A percentile compares a stretch with the other conserved stretches of the same genome.
Evolutionary conservation across 2,888 invertebrate species (phyloP).

Genomic region (Gortyna flavago): DNA sequence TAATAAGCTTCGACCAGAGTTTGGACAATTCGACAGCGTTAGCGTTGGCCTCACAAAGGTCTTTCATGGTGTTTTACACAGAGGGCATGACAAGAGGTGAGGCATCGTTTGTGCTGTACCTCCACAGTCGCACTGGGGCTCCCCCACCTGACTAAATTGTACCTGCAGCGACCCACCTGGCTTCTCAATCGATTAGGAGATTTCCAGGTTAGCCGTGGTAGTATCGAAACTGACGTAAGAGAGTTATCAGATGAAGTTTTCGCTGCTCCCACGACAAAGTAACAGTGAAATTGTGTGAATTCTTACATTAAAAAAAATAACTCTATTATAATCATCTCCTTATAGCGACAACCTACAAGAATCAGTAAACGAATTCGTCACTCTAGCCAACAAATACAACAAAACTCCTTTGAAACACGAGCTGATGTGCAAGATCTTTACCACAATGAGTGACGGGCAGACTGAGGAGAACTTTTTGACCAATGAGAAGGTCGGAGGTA

Average conservation of each 20-base stretch:
- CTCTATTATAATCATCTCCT: background rate
- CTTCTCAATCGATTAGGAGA: no score
- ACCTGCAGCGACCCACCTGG: no score
- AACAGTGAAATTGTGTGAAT: background rate
- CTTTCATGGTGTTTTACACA: no score
- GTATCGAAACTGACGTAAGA: no score
- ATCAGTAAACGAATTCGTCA: constrained; percentile 90
- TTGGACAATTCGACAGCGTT: no score
- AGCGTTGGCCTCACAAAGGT: no score
- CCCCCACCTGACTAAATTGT: no score
- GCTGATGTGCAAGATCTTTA: constrained; percentile 84
- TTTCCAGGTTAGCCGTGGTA: no score
- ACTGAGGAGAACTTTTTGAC: constrained; percentile 79
- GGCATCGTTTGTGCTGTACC: no score
- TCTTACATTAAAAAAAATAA: background rate
- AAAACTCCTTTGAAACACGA: constrained; percentile 92
- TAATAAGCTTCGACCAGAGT: no score
- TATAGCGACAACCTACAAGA: constrained; percentile 84
- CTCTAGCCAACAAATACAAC: constrained; percentile 87
- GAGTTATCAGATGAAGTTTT: background rate
- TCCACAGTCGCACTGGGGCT: no score
- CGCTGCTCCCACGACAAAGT: background rate
- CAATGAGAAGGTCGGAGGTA: constrained; percentile 72
- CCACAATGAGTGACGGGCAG: constrained; percentile 77
- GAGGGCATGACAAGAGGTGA: no score